phyloP scores from a whole-genome alignment of 2,797 vertebrate genomes.

The Karalla daura region DNA sequence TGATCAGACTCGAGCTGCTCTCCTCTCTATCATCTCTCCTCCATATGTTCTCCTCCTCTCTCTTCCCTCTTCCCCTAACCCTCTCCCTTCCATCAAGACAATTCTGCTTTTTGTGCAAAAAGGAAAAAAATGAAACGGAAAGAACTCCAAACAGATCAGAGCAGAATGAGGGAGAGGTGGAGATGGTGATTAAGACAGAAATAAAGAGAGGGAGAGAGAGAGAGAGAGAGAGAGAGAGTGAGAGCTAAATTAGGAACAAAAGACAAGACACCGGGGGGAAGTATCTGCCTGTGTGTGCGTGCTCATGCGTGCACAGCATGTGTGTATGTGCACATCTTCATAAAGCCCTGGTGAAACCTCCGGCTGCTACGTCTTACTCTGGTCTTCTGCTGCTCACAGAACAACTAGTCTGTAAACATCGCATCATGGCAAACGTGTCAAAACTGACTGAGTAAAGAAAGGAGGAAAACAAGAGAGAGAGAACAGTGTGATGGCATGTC shows the following conservation, averaged over 20 bases:
- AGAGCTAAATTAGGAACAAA: slow-evolving; percentile 59
- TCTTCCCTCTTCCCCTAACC: background rate
- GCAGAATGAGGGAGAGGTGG: background rate
- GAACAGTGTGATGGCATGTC: background rate
- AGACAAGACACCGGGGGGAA: slow-evolving; percentile 42
- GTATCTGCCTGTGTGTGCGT: slow-evolving; percentile 7
- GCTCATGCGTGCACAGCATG: slow-evolving; percentile 17
- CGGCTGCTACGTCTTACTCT: slow-evolving; percentile 29
- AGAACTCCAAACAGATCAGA: background rate
- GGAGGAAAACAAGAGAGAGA: no score
- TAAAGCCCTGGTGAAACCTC: slow-evolving; percentile 18
- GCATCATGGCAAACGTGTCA: no score
- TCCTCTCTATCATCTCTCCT: slow-evolving; percentile 1
- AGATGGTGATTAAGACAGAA: slow-evolving; percentile 25
- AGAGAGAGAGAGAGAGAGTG: slow-evolving; percentile 7
- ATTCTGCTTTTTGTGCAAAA: background rate
- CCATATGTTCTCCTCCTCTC: background rate
- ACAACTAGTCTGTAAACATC: no score
- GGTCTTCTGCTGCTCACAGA: background rate
- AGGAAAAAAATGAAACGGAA: background rate
- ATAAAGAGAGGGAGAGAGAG: slow-evolving; percentile 24
- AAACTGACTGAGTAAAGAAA: no score
- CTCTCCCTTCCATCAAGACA: background rate
- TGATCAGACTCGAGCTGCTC: slow-evolving; percentile 8
- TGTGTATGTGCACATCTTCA: slow-evolving; percentile 31